phyloP scores from a whole-genome alignment of 2,113 vertebrate species.

The Sceloporus tristichus region DNA sequence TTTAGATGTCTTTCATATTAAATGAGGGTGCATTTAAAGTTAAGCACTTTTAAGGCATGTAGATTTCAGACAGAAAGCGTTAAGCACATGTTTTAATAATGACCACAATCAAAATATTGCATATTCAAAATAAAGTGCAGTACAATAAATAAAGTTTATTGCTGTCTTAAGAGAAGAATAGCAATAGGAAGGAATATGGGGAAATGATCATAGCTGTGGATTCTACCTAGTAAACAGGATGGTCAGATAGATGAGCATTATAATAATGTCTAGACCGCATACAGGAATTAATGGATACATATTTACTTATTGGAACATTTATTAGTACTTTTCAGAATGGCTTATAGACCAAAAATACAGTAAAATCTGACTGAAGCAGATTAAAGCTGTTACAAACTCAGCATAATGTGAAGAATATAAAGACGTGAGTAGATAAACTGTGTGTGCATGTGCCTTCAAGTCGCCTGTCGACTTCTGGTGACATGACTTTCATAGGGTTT shows the following conservation, averaged over 20 bases:
- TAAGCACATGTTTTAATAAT: neutral
- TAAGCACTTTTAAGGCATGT: neutral
- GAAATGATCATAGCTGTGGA: neutral
- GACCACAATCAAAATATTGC: neutral
- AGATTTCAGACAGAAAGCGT: neutral
- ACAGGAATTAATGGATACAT: neutral
- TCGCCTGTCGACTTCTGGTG: no score
- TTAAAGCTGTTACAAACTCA: neutral
- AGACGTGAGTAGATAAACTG: neutral
- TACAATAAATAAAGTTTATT: neutral
- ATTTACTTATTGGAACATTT: neutral
- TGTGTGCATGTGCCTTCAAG: neutral
- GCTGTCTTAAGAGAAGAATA: neutral
- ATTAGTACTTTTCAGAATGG: neutral
- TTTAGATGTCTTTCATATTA: neutral
- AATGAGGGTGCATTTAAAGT: neutral
- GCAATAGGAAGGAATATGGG: neutral
- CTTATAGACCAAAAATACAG: neutral
- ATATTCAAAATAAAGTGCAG: neutral
- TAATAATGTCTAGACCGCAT: neutral
- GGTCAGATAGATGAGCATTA: neutral
- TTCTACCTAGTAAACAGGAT: neutral
- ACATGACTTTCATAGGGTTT: no score
- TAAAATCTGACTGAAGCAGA: neutral
- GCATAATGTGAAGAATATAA: neutral